Evolutionary conservation across 2,888 invertebrate genomes (phyloP), one percentile per base, ranked within the genome.

Genomic region (Leptopilina syphax): DNA sequence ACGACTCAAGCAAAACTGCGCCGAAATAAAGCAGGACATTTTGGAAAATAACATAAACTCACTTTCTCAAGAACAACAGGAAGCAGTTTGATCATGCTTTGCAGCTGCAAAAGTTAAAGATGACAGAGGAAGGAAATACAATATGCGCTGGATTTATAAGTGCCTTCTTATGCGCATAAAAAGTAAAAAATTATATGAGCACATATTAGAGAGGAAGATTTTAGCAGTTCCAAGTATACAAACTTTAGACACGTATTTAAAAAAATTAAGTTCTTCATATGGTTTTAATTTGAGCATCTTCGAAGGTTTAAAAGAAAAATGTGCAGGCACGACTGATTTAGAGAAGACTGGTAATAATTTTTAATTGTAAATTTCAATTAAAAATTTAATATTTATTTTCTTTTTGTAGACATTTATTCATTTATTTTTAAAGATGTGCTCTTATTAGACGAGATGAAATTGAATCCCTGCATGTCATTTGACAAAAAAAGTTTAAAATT

Each of bases 261-360:
- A 77, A 44, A 80, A 78, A 77, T 70, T 86, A 18, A 79, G 78
- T 18, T 70, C 78, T 27, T 82, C 82, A 44, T 84, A 84, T 70
- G 85, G 85, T 8, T 86, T 85, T 80, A 78, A 85, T n/a, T 24
- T 24, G 34, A n/a, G 54, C n/a, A 73, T 78, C 9, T 85, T 86
- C 63, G 78, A 81, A 73, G 66, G 18, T 82, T 83, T 73, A 65
- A 80, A 78, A 66, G 77, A 79, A 66, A 85, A 84, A 81, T 65
- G 70, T 54, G 27, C 13, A 13, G 12, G 13, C 5, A 6, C 10
- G 4, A 54, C 9, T 12, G 10, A 6, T 8, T 3, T 12, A 3
- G 54, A 54, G 13, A 54, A 9, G 54, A 3, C 12, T 6, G 54
- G 54, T 54, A n/a, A 13, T 12, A 12, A 12, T 54, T 12, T 13